A percentile compares a stretch with the other conserved stretches of the same genome.
phyloP scores from a whole-genome alignment of 2,113 vertebrate genomes.

The Sylvilagus bachmani region DNA sequence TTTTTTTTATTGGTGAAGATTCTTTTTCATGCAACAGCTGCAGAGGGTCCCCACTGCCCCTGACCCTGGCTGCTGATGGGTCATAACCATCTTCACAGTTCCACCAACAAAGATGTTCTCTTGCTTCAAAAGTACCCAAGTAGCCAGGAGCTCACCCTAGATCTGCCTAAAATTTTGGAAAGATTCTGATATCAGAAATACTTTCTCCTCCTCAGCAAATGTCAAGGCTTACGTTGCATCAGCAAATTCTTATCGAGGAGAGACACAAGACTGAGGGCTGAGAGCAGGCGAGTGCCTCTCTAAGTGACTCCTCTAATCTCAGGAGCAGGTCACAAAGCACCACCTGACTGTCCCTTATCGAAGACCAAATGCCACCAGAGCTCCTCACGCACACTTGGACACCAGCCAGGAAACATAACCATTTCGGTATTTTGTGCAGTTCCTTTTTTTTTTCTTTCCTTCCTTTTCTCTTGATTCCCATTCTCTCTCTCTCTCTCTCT shows the following conservation, averaged over 20 bases:
- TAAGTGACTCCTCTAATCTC: not conserved
- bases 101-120: not conserved
- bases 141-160: not conserved
- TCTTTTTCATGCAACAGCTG: not conserved
- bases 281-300: not conserved
- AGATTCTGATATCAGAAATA: not conserved
- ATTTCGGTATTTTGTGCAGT: not conserved
- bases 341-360: not conserved
- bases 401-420: conserved; percentile 15
- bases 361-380: not conserved
- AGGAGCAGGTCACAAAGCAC: not conserved
- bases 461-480: not conserved
- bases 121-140: not conserved
- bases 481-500: not conserved
- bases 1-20: not conserved
- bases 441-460: not conserved
- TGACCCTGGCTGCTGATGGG: not conserved
- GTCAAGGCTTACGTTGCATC: not conserved
- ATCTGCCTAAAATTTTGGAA: not conserved
- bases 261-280: not conserved
- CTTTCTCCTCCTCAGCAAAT: not conserved
- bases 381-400: not conserved
- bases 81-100: too few relatives aligned
- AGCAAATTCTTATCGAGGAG: not conserved
- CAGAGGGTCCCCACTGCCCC: not conserved